These are phyloP conservation scores for Falco naumanni DNA, from an alignment of 2,797 vertebrate genomes.

Conservation along the genomic window DNA sequence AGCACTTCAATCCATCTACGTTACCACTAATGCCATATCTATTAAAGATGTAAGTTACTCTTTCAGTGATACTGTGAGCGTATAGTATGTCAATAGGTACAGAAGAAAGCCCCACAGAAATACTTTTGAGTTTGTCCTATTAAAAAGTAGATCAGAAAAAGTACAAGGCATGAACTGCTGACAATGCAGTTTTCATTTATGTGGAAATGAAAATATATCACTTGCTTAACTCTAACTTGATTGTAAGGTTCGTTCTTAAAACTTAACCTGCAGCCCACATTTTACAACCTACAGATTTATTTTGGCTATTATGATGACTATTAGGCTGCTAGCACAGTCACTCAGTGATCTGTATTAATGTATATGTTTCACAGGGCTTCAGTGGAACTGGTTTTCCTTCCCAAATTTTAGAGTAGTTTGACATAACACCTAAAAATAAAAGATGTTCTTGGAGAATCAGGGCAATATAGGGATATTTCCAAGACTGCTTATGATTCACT, in stretches of 20 bases:
- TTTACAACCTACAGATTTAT: neutral
- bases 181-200: neutral
- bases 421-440: neutral
- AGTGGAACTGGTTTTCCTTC: neutral
- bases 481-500: neutral
- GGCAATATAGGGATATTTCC: neutral
- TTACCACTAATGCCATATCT: constrained; percentile 76
- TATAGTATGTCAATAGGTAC: neutral
- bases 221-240: neutral
- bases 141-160: neutral
- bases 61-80: neutral
- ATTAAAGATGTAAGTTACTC: constrained; percentile 75
- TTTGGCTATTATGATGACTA: neutral
- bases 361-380: neutral
- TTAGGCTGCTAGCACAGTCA: neutral
- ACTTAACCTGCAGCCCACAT: neutral
- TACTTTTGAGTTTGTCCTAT: neutral
- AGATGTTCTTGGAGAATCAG: neutral
- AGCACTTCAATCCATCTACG: constrained; percentile 72
- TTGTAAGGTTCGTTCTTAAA: neutral
- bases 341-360: neutral
- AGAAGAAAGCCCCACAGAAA: neutral
- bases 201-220: neutral
- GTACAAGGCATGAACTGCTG: neutral
- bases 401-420: neutral